A percentile compares a stretch with the other conserved stretches of the same genome.
Evolutionary conservation across 1,140 invertebrate species (phyloP).

Genomic region (Drosophila azteca): DNA sequence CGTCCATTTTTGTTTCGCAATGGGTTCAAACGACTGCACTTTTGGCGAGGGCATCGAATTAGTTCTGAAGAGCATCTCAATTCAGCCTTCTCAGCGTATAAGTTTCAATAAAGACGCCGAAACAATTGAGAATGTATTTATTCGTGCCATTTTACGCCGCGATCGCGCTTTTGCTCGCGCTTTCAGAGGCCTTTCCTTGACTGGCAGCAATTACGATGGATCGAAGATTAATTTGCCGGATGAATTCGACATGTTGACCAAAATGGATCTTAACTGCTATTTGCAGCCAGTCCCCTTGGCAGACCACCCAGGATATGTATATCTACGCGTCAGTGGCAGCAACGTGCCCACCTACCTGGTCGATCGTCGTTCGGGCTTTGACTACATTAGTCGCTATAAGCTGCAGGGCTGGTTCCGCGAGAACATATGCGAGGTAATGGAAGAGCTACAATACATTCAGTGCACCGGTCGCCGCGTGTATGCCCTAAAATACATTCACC

Average conservation of each 20-base stretch:
- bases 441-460: slow-evolving; percentile 17
- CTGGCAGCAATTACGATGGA: slow-evolving; percentile 45
- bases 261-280: slow-evolving; percentile 2
- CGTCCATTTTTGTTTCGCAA: neutral
- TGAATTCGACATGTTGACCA: slow-evolving; percentile 57
- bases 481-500: slow-evolving; percentile 22
- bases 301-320: slow-evolving; percentile 16
- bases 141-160: slow-evolving; percentile 12
- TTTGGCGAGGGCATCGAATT: slow-evolving; percentile 45
- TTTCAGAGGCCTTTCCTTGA: slow-evolving; percentile 43
- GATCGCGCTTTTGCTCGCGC: slow-evolving; percentile 34
- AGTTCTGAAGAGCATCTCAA: slow-evolving; percentile 25
- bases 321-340: neutral
- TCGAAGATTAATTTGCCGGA: slow-evolving; percentile 39
- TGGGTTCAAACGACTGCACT: neutral
- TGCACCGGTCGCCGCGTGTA: slow-evolving; percentile 15
- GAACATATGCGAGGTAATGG: slow-evolving; percentile 37
- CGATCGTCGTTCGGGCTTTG: neutral
- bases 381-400: slow-evolving; percentile 33
- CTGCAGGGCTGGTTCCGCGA: slow-evolving; percentile 46
- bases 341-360: slow-evolving; percentile 13
- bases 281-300: slow-evolving; percentile 9
- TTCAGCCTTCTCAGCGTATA: slow-evolving; percentile 7
- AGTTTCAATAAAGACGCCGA: slow-evolving; percentile 37
- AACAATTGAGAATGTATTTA: slow-evolving; percentile 37